Evolutionary conservation across 2,797 vertebrate species (phyloP).

Genomic region (Pipistrellus pygmaeus): DNA sequence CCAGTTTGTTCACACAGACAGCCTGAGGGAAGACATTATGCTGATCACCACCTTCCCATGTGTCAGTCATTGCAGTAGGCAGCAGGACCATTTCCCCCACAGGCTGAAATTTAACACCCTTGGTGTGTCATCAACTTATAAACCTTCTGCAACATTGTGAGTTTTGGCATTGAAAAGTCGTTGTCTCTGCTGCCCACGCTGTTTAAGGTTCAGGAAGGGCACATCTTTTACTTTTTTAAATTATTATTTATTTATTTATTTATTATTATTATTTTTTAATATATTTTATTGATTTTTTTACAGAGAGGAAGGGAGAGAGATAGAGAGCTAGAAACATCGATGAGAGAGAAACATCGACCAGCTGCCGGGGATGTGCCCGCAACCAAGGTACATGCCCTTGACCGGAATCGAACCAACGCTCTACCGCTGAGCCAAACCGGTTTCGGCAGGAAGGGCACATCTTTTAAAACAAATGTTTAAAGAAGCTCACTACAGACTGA

Average conservation of each 20-base stretch:
- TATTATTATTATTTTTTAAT: too few relatives aligned
- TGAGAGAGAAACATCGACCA: too few relatives aligned
- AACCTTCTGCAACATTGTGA: not conserved
- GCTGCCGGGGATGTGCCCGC: too few relatives aligned
- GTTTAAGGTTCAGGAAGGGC: not conserved
- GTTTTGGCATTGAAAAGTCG: not conserved
- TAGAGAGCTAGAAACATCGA: too few relatives aligned
- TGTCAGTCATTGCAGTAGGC: not conserved
- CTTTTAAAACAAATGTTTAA: too few relatives aligned
- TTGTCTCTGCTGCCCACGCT: not conserved
- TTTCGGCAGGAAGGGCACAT: too few relatives aligned
- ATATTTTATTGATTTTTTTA: too few relatives aligned
- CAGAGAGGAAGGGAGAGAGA: too few relatives aligned
- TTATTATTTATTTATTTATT: not conserved
- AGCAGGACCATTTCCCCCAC: not conserved
- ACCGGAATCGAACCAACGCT: too few relatives aligned
- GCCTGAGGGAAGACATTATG: not conserved
- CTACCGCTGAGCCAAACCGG: too few relatives aligned
- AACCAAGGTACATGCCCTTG: too few relatives aligned
- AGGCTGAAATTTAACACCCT: not conserved
- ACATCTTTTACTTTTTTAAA: not conserved
- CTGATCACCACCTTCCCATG: not conserved
- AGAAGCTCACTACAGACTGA: too few relatives aligned
- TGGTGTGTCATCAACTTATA: rapidly evolving
- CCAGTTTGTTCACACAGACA: conserved; percentile 10